These are phyloP conservation scores for Crax fasciolata DNA, from an alignment of 2,797 vertebrate genomes.

Conservation along the genomic window DNA sequence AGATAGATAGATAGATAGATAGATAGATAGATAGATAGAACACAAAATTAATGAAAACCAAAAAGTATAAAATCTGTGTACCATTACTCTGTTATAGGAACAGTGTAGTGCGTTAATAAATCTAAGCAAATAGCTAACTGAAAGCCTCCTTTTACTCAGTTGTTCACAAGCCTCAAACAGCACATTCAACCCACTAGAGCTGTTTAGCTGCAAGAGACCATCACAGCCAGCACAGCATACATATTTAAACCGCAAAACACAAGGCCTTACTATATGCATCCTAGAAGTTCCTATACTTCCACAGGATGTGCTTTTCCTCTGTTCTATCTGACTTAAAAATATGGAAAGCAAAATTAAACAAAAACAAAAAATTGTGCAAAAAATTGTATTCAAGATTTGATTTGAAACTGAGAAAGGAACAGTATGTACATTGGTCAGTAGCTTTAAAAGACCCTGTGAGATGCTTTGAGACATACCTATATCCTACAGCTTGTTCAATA, in stretches of 20 bases:
- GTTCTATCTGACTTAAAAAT: not conserved
- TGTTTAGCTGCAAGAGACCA: not conserved
- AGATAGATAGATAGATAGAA: not conserved
- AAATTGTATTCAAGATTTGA: not conserved
- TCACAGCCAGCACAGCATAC: not conserved
- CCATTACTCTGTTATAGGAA: not conserved
- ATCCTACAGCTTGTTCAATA: rapidly evolving
- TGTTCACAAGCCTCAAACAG: not conserved
- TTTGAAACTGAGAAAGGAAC: not conserved
- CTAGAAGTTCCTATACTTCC: not conserved
- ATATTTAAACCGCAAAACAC: conserved; percentile 39
- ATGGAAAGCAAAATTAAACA: not conserved
- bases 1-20: too few relatives aligned
- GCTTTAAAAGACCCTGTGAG: not conserved
- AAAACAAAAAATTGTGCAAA: not conserved
- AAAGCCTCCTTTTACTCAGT: not conserved
- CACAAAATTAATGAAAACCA: not conserved
- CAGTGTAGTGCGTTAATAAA: not conserved
- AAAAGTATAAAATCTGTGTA: not conserved
- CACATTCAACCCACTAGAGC: not conserved
- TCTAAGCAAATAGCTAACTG: not conserved
- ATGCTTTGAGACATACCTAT: not conserved
- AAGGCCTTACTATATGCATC: not conserved
- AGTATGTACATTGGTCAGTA: rapidly evolving
- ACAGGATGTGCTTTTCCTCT: not conserved